A percentile compares a stretch with the other conserved stretches of the same genome.
Evolutionary conservation across 1,140 invertebrate species (phyloP).

Genomic region (Lepidurus couesii): DNA sequence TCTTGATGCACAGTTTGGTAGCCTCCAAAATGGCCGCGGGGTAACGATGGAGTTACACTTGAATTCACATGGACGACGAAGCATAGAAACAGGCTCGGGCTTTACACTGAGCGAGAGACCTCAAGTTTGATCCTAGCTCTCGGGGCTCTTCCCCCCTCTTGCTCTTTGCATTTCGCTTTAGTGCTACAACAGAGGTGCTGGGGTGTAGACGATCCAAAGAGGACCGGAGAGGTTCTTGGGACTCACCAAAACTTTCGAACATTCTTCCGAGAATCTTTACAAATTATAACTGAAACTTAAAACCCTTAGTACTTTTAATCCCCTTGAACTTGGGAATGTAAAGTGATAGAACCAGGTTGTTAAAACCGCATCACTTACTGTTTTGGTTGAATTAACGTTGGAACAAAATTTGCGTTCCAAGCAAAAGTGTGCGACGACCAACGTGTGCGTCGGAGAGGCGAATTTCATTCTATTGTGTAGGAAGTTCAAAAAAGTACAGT

Average conservation of each 20-base stretch:
- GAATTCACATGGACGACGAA: constrained; percentile 6
- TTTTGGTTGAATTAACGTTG: too few relatives aligned
- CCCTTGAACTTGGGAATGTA: too few relatives aligned
- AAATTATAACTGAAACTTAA: not conserved
- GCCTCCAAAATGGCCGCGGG: not conserved
- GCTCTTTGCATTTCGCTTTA: not conserved
- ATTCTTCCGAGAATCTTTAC: not conserved
- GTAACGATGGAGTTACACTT: not conserved
- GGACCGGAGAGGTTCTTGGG: too few relatives aligned
- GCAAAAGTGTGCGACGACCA: too few relatives aligned
- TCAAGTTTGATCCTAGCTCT: not conserved
- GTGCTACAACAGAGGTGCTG: not conserved
- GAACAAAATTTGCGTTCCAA: too few relatives aligned
- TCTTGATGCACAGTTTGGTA: not conserved
- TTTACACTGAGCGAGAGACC: too few relatives aligned
- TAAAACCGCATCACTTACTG: too few relatives aligned
- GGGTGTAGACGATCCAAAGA: not conserved
- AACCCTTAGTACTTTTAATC: not conserved
- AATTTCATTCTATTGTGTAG: too few relatives aligned
- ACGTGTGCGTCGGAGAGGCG: too few relatives aligned
- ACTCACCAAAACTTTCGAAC: not conserved
- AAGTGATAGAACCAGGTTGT: too few relatives aligned
- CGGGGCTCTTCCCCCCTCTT: not conserved
- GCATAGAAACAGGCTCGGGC: not conserved
- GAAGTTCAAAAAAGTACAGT: too few relatives aligned